Percentiles rank a stretch among this genome's conserved stretches.
phyloP scores from a whole-genome alignment of 2,797 vertebrate genomes.

The Threskiornis aethiopicus region DNA sequence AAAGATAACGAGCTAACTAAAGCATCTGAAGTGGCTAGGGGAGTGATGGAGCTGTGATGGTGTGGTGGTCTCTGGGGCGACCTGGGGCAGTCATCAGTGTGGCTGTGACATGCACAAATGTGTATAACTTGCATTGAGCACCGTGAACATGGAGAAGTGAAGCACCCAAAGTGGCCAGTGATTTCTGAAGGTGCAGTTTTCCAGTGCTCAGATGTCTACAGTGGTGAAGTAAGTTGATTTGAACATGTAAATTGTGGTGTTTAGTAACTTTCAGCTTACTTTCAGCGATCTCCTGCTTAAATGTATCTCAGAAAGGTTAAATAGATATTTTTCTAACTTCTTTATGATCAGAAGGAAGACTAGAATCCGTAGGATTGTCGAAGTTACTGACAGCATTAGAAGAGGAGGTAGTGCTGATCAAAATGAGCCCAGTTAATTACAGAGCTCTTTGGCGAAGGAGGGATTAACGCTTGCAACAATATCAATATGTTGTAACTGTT shows the following conservation, averaged over 20 bases:
- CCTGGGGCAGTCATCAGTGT: accelerated
- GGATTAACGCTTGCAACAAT: not conserved
- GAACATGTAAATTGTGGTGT: not conserved
- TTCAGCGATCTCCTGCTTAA: not conserved
- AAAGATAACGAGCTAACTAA: not conserved
- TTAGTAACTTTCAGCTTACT: not conserved
- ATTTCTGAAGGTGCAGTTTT: not conserved
- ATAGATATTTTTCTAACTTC: not conserved
- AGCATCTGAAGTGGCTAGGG: not conserved
- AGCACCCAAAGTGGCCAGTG: not conserved
- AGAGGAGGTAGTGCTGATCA: not conserved
- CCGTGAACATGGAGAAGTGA: accelerated
- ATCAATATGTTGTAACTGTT: not conserved
- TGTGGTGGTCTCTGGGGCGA: not conserved
- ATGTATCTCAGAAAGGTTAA: not conserved
- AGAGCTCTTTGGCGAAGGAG: not conserved
- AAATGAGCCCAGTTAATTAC: not conserved
- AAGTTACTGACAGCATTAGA: not conserved
- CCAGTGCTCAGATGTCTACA: not conserved
- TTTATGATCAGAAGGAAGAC: not conserved
- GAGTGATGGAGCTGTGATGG: not conserved
- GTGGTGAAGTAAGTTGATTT: accelerated
- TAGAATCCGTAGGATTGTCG: not conserved
- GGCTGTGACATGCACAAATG: not conserved
- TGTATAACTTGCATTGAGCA: accelerated